phyloP scores from a whole-genome alignment of 1,140 invertebrate species.

The Pseudomyrmex concolor region DNA sequence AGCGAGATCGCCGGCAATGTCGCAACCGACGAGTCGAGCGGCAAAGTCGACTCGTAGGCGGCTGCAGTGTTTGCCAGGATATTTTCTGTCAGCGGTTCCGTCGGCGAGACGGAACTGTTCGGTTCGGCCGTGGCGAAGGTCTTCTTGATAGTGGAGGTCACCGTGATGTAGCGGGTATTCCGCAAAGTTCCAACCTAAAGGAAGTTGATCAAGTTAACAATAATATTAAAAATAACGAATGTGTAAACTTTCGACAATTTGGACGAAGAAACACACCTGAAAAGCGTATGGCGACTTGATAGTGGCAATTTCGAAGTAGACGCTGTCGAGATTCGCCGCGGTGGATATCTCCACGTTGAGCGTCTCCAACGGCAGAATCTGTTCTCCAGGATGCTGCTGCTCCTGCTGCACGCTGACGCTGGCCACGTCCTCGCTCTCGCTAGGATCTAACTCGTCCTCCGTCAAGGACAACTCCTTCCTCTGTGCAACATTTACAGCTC shows the following conservation, averaged over 20 bases:
- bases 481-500: conserved; percentile 69
- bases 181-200: conserved; percentile 93
- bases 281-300: conserved; percentile 95
- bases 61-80: conserved; percentile 92
- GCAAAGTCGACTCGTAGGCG: conserved; percentile 89
- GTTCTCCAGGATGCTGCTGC: conserved; percentile 72
- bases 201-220: background rate
- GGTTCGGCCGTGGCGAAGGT: conserved; percentile 88
- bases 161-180: conserved; percentile 94
- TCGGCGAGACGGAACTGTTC: conserved; percentile 86
- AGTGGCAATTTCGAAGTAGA: conserved; percentile 94
- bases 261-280: conserved; percentile 86
- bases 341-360: conserved; percentile 94
- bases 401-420: conserved; percentile 78
- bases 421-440: conserved; percentile 84
- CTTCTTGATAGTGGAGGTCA: conserved; percentile 93
- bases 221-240: background rate
- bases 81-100: conserved; percentile 93
- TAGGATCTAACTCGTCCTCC: conserved; percentile 88
- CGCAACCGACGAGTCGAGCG: conserved; percentile 91
- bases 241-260: background rate
- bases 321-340: conserved; percentile 92
- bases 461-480: conserved; percentile 71
- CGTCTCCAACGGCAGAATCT: conserved; percentile 89
- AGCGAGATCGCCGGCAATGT: conserved; percentile 92